Percentiles rank a stretch among this genome's conserved stretches.
Evolutionary conservation across 2,113 vertebrate species (phyloP).

Genomic region (Origma solitaria): DNA sequence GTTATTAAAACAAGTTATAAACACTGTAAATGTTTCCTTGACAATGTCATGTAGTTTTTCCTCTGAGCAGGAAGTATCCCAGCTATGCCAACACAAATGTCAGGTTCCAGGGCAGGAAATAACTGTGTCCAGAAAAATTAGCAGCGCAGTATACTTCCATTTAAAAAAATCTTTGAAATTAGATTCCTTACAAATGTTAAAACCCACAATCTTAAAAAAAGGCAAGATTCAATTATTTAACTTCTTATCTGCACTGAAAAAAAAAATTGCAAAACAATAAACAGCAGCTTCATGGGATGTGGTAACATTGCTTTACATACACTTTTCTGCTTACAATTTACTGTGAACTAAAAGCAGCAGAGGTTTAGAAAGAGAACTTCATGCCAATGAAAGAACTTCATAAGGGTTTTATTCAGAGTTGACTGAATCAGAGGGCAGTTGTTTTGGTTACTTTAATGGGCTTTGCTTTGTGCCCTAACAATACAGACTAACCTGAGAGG

Average conservation of each 20-base stretch:
- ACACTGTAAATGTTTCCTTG: conserved; percentile 37
- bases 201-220: background rate
- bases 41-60: conserved; percentile 1
- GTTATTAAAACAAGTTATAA: conserved; percentile 30
- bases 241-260: background rate
- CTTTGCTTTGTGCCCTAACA: background rate
- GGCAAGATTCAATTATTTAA: background rate
- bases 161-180: background rate
- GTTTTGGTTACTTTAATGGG: background rate
- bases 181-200: background rate
- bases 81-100: background rate
- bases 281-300: background rate
- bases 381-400: background rate
- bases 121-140: background rate
- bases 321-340: background rate
- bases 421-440: background rate
- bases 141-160: background rate
- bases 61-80: conserved; percentile 6
- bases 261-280: background rate
- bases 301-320: background rate
- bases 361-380: background rate
- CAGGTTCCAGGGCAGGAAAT: background rate
- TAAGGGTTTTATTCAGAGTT: background rate
- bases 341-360: background rate
- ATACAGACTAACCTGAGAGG: background rate